Conservation (phyloP, 2,888 invertebrate species). For the Eumacrocentrus americanus region DNA sequence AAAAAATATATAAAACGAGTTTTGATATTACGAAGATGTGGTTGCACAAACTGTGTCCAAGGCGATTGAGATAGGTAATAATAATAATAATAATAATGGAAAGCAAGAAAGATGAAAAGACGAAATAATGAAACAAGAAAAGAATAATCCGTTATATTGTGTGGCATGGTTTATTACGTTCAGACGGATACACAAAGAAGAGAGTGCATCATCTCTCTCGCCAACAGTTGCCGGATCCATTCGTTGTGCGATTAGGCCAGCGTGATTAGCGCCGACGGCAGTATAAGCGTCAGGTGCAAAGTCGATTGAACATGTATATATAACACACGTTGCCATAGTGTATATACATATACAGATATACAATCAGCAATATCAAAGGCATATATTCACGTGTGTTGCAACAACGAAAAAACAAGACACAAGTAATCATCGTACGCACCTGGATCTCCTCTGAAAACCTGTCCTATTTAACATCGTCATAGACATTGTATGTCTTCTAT, state of each 20-base stretch:
- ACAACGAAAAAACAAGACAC: slow-evolving; percentile 1
- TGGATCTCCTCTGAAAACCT: neutral
- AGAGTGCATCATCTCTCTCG: neutral
- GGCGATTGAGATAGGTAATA: neutral
- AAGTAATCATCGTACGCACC: neutral
- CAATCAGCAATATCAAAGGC: neutral
- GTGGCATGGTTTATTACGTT: slow-evolving; percentile 15
- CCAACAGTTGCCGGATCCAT: slow-evolving; percentile 17
- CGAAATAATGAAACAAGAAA: no score
- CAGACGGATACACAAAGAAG: slow-evolving; percentile 1
- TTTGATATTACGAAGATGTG: no score
- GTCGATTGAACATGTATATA: slow-evolving; percentile 29
- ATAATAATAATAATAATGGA: neutral
- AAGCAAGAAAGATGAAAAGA: neutral
- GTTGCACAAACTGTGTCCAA: no score
- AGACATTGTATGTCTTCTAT: neutral
- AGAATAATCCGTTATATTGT: slow-evolving; percentile 4
- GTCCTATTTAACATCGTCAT: neutral
- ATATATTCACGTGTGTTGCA: neutral
- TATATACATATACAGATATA: slow-evolving; percentile 7
- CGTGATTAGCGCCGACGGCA: slow-evolving; percentile 36
- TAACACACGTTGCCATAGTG: neutral
- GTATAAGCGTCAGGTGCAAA: slow-evolving; percentile 37
- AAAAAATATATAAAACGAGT: neutral
- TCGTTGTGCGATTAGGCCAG: slow-evolving; percentile 34